These are phyloP conservation scores for Torymus auratus DNA, from an alignment of 2,888 invertebrate genomes.

Conservation along the genomic window DNA sequence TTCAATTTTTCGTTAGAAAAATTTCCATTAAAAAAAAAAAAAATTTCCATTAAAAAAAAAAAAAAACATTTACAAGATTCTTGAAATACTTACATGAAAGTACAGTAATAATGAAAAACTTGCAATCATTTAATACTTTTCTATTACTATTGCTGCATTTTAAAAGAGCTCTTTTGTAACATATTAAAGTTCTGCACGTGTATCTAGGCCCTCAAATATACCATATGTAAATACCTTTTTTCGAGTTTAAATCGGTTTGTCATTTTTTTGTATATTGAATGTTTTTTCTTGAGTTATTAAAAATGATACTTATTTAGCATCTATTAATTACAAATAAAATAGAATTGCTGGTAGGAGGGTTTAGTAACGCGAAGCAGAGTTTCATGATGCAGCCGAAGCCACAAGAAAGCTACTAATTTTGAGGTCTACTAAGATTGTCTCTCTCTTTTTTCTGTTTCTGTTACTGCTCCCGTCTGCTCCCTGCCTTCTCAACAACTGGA, in stretches of 20 bases:
- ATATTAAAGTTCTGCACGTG: slow-evolving; percentile 34
- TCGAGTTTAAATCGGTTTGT: background rate
- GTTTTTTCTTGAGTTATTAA: slow-evolving; percentile 7
- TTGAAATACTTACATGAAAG: background rate
- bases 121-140: slow-evolving; percentile 24
- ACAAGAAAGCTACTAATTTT: slow-evolving; percentile 58
- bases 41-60: no score
- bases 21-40: no score
- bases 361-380: slow-evolving; percentile 29
- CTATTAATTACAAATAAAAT: background rate
- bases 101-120: background rate
- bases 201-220: slow-evolving; percentile 15
- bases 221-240: background rate
- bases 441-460: slow-evolving; percentile 74
- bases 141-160: slow-evolving; percentile 13
- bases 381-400: slow-evolving; percentile 40
- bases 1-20: background rate
- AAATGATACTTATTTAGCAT: background rate
- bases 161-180: background rate
- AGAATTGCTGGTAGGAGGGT: slow-evolving; percentile 13
- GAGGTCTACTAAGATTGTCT: slow-evolving; percentile 60
- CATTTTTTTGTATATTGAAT: slow-evolving; percentile 6
- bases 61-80: no score
- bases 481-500: slow-evolving; percentile 77
- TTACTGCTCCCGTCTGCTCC: slow-evolving; percentile 77